A percentile compares a stretch with the other conserved stretches of the same genome.
These are phyloP conservation scores for Drosophila mayaguana DNA, from an alignment of 2,888 invertebrate species.

Conservation along the genomic window DNA sequence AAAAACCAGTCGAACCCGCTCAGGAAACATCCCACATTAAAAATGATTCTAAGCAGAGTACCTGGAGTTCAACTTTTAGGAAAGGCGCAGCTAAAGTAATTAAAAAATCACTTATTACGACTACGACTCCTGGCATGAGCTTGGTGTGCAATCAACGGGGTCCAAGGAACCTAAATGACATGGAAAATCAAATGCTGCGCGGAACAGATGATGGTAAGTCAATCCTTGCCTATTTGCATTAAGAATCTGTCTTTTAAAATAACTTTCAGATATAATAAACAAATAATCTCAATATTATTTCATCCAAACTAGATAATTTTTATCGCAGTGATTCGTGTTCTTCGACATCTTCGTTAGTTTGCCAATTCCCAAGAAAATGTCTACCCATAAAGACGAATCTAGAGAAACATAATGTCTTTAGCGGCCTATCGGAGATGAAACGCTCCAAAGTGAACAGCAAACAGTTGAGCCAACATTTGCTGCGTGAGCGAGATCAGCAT, in stretches of 20 bases:
- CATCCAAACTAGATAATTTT: background rate
- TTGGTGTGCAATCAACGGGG: background rate
- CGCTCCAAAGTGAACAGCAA: conserved; percentile 4
- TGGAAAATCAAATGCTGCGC: conserved; percentile 16
- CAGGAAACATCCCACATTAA: fast-evolving
- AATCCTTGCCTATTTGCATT: background rate
- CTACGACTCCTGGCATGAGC: conserved; percentile 20
- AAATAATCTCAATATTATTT: background rate
- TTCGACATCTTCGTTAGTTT: conserved; percentile 73
- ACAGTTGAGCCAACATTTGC: conserved; percentile 38
- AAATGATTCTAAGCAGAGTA: background rate
- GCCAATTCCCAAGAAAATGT: conserved; percentile 63
- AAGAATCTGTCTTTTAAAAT: background rate
- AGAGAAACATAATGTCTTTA: conserved; percentile 29
- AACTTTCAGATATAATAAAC: background rate
- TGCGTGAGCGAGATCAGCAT: background rate
- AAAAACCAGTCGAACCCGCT: background rate
- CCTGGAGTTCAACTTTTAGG: conserved; percentile 32
- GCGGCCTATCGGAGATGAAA: conserved; percentile 39
- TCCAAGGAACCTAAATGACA: conserved; percentile 9
- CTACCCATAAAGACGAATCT: conserved; percentile 39
- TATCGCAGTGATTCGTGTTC: conserved; percentile 34
- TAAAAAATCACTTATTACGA: background rate
- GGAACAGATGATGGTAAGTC: conserved; percentile 20
- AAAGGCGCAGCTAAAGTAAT: conserved; percentile 1